Evolutionary conservation across 1,140 invertebrate species (phyloP).

Genomic region (Drosophila virilis): DNA sequence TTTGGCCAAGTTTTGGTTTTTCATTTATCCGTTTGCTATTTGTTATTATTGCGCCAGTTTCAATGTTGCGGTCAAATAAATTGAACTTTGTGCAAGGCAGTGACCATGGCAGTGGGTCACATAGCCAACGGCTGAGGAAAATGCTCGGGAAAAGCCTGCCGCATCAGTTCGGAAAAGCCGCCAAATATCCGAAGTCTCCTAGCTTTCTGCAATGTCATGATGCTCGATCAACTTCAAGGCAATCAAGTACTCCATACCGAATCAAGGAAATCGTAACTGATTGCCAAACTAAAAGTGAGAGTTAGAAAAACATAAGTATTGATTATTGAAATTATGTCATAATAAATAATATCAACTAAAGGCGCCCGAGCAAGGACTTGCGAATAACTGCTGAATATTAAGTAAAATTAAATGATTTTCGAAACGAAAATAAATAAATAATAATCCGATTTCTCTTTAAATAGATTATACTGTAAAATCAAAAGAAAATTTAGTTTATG

Average conservation of each 20-base stretch:
- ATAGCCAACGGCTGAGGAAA: not conserved
- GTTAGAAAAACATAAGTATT: not conserved
- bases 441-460: no score
- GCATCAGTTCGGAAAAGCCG: not conserved
- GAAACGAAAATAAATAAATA: not conserved
- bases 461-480: no score
- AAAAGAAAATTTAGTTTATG: not conserved
- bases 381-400: not conserved
- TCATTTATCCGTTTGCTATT: not conserved
- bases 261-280: constrained; percentile 28
- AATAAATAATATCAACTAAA: not conserved
- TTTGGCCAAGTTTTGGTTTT: constrained; percentile 42
- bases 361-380: not conserved
- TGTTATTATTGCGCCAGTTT: constrained; percentile 34
- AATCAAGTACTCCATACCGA: constrained; percentile 6
- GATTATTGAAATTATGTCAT: not conserved
- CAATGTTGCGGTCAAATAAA: constrained; percentile 57
- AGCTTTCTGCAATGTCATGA: not conserved
- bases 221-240: constrained; percentile 1
- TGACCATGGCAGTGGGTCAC: constrained; percentile 68
- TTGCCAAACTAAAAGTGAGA: not conserved
- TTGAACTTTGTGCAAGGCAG: constrained; percentile 44
- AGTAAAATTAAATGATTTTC: not conserved
- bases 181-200: not conserved
- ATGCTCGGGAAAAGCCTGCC: not conserved